Conservation (phyloP, 2,113 vertebrate species). For the Spea bombifrons region DNA sequence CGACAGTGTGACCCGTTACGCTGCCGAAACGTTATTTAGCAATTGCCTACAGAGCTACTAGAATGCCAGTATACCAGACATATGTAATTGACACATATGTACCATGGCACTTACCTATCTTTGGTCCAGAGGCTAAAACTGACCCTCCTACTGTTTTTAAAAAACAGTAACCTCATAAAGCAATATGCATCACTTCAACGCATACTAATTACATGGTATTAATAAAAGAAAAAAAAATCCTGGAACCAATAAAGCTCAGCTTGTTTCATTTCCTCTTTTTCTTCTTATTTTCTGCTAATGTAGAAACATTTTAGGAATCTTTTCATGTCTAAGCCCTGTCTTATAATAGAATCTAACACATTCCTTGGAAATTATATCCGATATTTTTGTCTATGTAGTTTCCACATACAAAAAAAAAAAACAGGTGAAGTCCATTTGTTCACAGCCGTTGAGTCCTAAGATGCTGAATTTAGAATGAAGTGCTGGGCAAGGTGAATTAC, state of each 20-base stretch:
- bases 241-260: neutral
- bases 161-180: too few species aligned
- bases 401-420: conserved; percentile 5
- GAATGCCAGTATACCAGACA: too few species aligned
- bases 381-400: neutral
- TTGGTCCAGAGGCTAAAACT: too few species aligned
- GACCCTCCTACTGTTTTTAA: too few species aligned
- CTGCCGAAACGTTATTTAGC: too few species aligned
- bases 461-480: neutral
- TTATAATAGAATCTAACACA: conserved; percentile 11
- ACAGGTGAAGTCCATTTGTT: conserved; percentile 9
- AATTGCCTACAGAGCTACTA: too few species aligned
- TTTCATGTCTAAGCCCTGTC: conserved; percentile 8
- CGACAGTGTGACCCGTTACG: too few species aligned
- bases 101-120: too few species aligned
- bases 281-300: neutral
- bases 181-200: too few species aligned
- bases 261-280: neutral
- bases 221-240: too few species aligned
- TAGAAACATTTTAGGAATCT: neutral
- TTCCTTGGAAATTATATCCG: neutral
- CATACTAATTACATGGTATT: too few species aligned
- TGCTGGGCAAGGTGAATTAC: neutral
- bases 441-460: neutral
- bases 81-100: too few species aligned